A percentile compares a stretch with the other conserved stretches of the same genome.
Evolutionary conservation across 2,888 invertebrate genomes (phyloP).

Genomic region (Trichacis sp.): DNA sequence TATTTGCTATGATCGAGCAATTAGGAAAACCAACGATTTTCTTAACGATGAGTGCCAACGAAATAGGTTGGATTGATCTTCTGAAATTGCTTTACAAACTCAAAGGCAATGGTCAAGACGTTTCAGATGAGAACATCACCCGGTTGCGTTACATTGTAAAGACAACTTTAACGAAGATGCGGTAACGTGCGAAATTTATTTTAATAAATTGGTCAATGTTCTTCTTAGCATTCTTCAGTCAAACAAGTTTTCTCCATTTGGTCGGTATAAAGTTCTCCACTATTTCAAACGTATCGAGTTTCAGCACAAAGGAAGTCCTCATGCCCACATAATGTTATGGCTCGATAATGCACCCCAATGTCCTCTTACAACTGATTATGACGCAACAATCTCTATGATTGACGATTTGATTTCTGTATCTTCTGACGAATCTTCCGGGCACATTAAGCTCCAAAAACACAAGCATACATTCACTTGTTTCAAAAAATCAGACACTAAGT

Average conservation of each 20-base stretch:
- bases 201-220: constrained; percentile 58
- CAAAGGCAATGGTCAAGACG: constrained; percentile 10
- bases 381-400: constrained; percentile 46
- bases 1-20: constrained; percentile 67
- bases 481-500: constrained; percentile 50
- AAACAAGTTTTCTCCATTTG: constrained; percentile 54
- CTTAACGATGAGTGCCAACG: constrained; percentile 67
- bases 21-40: constrained; percentile 62
- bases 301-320: constrained; percentile 63
- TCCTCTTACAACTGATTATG: constrained; percentile 29
- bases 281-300: constrained; percentile 63
- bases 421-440: constrained; percentile 45
- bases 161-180: constrained; percentile 46
- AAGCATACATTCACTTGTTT: constrained; percentile 54
- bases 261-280: constrained; percentile 46
- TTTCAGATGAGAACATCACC: constrained; percentile 11
- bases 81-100: constrained; percentile 11
- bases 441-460: constrained; percentile 50
- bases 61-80: constrained; percentile 41
- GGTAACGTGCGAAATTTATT: constrained; percentile 57
- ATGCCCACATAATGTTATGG: constrained; percentile 65
- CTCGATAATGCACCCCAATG: constrained; percentile 56
- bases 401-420: constrained; percentile 50
- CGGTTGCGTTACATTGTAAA: constrained; percentile 32
- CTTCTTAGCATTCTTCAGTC: constrained; percentile 52